Evolutionary conservation across 2,888 invertebrate species (phyloP).

Genomic region (Rotaria macrura): DNA sequence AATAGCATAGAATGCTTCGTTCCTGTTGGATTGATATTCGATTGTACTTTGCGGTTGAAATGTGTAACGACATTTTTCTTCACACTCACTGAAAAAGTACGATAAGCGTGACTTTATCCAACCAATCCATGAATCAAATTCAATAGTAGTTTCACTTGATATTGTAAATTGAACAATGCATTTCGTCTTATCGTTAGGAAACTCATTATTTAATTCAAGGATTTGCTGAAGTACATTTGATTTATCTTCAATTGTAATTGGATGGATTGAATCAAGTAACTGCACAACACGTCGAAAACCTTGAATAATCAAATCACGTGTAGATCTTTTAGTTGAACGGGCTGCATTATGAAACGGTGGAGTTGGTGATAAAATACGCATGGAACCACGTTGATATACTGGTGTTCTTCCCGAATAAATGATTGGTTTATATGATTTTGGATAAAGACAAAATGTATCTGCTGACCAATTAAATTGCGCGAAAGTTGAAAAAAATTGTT

Average conservation of each 20-base stretch:
- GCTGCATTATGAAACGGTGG: neutral
- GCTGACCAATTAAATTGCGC: neutral
- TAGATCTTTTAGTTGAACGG: neutral
- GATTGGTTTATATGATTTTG: neutral
- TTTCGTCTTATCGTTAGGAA: too few species aligned
- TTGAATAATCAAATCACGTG: neutral
- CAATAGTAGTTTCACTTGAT: neutral
- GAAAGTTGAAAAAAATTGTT: neutral
- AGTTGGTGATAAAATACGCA: neutral
- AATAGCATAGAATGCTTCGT: neutral
- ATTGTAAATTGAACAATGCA: neutral
- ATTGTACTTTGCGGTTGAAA: neutral
- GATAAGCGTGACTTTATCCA: neutral
- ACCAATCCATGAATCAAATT: neutral
- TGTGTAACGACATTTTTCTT: neutral
- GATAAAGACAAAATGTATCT: neutral
- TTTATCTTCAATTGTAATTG: neutral
- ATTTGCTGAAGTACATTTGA: too few species aligned
- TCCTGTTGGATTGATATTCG: neutral
- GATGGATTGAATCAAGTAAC: neutral
- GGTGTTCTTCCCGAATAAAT: neutral
- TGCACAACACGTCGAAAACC: neutral
- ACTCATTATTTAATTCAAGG: too few species aligned
- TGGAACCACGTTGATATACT: neutral
- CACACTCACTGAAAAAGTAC: neutral